phyloP scores from a whole-genome alignment of 2,888 invertebrate genomes.

The Odontocolon sp. region DNA sequence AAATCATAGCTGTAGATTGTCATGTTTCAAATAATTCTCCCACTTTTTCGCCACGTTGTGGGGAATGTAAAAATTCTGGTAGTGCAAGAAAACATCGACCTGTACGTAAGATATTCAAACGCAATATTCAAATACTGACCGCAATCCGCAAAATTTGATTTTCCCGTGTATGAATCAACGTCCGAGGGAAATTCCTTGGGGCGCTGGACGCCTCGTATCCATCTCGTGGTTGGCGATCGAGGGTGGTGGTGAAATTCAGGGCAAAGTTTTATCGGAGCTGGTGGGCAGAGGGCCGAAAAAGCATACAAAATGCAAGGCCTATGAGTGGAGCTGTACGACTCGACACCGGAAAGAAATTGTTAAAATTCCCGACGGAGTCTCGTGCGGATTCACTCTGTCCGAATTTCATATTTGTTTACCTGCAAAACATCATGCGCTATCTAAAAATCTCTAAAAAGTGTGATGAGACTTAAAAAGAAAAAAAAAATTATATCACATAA shows the following conservation, averaged over 20 bases:
- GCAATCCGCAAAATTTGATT: slow-evolving; percentile 72
- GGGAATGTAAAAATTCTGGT: slow-evolving; percentile 6
- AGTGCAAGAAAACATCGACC: slow-evolving; percentile 43
- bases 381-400: slow-evolving; percentile 25
- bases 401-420: slow-evolving; percentile 26
- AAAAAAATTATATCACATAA: neutral
- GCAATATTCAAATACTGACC: slow-evolving; percentile 76
- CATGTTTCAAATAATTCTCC: neutral
- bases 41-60: slow-evolving; percentile 7
- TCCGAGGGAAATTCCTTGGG: slow-evolving; percentile 60
- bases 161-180: slow-evolving; percentile 71
- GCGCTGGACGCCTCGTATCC: slow-evolving; percentile 54
- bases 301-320: slow-evolving; percentile 60
- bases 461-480: neutral
- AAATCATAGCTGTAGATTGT: neutral
- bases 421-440: neutral
- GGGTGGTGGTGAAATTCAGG: slow-evolving; percentile 50
- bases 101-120: slow-evolving; percentile 72
- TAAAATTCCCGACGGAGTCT: slow-evolving; percentile 12
- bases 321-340: slow-evolving; percentile 44
- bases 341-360: slow-evolving; percentile 30
- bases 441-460: neutral
- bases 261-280: slow-evolving; percentile 45
- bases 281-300: slow-evolving; percentile 26
- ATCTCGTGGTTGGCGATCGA: slow-evolving; percentile 52